Percentiles rank a stretch among this genome's conserved stretches.
Conservation (phyloP, 2,113 vertebrate species). For the Dolichotis patagonum region DNA sequence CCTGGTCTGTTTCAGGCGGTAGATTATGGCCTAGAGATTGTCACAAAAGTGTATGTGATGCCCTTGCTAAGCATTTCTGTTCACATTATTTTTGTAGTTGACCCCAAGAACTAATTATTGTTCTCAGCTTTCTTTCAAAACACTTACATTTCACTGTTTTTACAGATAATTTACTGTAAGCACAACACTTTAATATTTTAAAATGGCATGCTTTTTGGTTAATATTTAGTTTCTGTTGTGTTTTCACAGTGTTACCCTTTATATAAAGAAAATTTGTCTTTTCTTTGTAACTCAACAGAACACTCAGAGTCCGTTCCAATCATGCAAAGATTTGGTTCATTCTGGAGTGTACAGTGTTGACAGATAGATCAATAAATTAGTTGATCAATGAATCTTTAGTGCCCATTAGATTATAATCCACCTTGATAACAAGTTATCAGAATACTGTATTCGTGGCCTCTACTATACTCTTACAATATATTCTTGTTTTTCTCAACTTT, state of each 20-base stretch:
- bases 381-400: background rate
- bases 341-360: background rate
- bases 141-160: background rate
- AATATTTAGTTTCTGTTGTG: background rate
- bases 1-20: background rate
- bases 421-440: background rate
- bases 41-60: fast-evolving
- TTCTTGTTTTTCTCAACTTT: background rate
- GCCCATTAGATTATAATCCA: too few species aligned
- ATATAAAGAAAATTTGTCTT: background rate
- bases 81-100: background rate
- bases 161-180: background rate
- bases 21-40: fast-evolving
- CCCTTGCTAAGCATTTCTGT: background rate
- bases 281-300: background rate
- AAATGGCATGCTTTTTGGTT: background rate
- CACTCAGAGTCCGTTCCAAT: background rate
- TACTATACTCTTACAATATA: background rate
- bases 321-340: background rate
- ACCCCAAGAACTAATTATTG: background rate
- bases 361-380: too few species aligned
- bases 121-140: background rate
- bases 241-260: background rate
- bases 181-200: background rate
- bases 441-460: background rate